Evolutionary conservation across 2,113 vertebrate species (phyloP).

Genomic region (Odobenus rosmarus): DNA sequence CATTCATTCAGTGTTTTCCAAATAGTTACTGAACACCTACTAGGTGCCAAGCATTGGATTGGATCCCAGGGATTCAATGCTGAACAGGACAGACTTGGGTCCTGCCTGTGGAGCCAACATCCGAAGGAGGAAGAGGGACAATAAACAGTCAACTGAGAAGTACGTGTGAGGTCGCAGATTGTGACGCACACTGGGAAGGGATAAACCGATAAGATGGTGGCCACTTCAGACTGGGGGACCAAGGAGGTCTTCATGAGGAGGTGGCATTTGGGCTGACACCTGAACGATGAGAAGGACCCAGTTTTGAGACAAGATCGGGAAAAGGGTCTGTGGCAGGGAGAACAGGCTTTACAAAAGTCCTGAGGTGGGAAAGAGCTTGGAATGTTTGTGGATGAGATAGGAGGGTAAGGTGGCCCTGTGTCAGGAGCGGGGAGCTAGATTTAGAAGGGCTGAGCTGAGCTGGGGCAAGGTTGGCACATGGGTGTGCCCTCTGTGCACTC

Average conservation of each 20-base stretch:
- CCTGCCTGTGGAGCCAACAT: not conserved
- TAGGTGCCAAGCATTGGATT: not conserved
- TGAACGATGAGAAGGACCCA: not conserved
- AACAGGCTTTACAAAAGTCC: not conserved
- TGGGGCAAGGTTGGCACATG: not conserved
- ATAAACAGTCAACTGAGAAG: not conserved
- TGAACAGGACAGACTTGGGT: not conserved
- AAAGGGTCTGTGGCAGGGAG: not conserved
- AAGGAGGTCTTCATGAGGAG: not conserved
- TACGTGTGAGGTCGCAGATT: not conserved
- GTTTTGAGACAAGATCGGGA: not conserved
- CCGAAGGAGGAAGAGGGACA: not conserved
- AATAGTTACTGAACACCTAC: not conserved
- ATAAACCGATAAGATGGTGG: not conserved
- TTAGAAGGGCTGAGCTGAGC: rapidly evolving
- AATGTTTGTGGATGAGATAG: not conserved
- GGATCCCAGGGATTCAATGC: not conserved
- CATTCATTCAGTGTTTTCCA: not conserved
- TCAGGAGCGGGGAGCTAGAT: not conserved
- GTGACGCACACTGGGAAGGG: not conserved
- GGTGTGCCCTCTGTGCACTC: rapidly evolving
- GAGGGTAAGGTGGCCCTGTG: not conserved
- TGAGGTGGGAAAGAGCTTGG: not conserved
- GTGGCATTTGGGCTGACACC: not conserved
- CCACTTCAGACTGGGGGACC: not conserved